phyloP scores from a whole-genome alignment of 2,797 vertebrate species.

The Cetoscarus ocellatus region DNA sequence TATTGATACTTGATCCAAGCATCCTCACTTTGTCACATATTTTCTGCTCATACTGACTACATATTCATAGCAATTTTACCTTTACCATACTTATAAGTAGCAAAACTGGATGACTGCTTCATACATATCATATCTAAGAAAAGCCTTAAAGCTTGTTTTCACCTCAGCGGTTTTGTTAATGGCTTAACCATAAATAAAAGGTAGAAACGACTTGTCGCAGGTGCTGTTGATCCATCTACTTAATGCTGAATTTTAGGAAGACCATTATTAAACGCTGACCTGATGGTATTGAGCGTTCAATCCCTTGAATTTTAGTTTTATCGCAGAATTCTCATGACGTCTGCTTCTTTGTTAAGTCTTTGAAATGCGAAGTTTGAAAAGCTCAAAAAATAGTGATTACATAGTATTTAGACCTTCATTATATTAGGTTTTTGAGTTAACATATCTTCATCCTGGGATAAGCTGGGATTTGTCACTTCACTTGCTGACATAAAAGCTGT shows the following conservation, averaged over 20 bases:
- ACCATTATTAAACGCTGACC: constrained; percentile 44
- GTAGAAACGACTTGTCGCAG: constrained; percentile 45
- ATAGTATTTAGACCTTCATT: background rate
- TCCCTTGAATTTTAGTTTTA: background rate
- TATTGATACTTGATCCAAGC: no score
- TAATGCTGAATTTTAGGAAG: constrained; percentile 25
- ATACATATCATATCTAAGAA: constrained; percentile 63
- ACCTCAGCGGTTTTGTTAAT: constrained; percentile 70
- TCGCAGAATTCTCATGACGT: no score
- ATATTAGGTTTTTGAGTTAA: background rate
- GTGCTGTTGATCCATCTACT: constrained; percentile 43
- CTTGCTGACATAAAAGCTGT: background rate
- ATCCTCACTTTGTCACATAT: no score
- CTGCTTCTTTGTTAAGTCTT: background rate
- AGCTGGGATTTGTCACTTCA: constrained; percentile 13
- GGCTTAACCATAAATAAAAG: constrained; percentile 64
- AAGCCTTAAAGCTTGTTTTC: constrained; percentile 62
- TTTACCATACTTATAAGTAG: constrained; percentile 21
- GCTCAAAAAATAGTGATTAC: background rate
- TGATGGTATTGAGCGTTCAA: constrained; percentile 8
- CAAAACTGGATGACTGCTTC: constrained; percentile 60
- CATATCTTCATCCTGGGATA: background rate
- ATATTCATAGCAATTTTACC: constrained; percentile 13
- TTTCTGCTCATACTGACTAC: background rate
- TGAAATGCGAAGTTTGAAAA: background rate